A percentile compares a stretch with the other conserved stretches of the same genome.
phyloP scores from a whole-genome alignment of 2,888 invertebrate genomes.

The Oscheius onirici region DNA sequence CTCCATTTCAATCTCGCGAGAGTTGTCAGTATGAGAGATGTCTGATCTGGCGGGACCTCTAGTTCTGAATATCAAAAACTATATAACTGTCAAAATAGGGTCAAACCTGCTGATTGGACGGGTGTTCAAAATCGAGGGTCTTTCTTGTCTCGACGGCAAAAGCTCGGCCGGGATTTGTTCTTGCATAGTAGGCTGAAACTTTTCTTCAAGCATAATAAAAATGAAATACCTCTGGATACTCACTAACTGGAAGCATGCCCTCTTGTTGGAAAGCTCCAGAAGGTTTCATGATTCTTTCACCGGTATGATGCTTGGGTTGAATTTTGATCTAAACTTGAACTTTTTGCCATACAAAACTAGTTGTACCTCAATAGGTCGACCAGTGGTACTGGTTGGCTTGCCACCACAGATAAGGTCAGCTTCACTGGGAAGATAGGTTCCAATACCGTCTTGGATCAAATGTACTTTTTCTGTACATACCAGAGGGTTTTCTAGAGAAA shows the following conservation, averaged over 20 bases:
- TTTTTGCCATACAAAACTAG: conserved; percentile 13
- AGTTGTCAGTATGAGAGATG: conserved; percentile 21
- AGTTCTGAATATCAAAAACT: not conserved
- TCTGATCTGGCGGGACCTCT: conserved; percentile 17
- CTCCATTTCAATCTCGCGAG: conserved; percentile 5
- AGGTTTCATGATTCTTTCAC: not conserved
- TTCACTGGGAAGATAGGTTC: conserved; percentile 64
- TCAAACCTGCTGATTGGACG: not conserved
- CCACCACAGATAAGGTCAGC: conserved; percentile 65
- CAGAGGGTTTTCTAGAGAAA: conserved; percentile 69
- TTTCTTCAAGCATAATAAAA: too few relatives aligned
- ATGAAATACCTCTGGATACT: not conserved
- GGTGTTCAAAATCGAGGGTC: conserved; percentile 21
- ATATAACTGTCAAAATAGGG: not conserved
- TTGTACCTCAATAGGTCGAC: conserved; percentile 12
- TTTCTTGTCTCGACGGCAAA: conserved; percentile 10
- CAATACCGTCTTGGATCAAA: conserved; percentile 70
- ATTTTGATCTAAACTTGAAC: conserved; percentile 2
- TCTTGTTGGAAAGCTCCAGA: conserved; percentile 38
- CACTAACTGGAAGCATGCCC: conserved; percentile 8
- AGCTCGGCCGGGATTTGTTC: conserved; percentile 1
- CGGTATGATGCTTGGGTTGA: conserved; percentile 5
- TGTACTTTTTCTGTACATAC: conserved; percentile 71
- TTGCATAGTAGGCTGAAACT: not conserved
- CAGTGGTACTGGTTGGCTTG: conserved; percentile 39